Evolutionary conservation across 37 sponge, comb jelly and placozoan genomes (phyloP), one percentile per base, ranked within the genome.

Genomic region (Halisarca cf. caerulea): DNA sequence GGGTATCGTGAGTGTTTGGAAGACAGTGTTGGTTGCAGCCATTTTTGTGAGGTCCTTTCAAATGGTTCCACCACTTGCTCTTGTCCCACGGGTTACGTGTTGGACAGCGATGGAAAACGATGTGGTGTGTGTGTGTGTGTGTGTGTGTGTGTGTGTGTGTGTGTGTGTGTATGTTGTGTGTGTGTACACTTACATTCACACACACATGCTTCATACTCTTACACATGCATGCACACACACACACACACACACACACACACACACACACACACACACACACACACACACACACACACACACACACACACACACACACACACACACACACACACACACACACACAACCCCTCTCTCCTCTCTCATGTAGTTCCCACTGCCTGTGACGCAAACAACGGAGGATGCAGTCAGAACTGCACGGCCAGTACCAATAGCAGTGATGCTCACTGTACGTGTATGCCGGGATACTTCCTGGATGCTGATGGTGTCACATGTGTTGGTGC

Each of bases 381-480:
- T 59, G 64, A 37, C 9, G 20, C 30, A 8, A 39, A 59, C 44
- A 81, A 81, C 58, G 82, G 82, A 28, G 82, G 82, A 40, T 81
- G 82, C 40, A 37, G 41, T 34, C 82, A 81, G 82, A 81, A 28
- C 60, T 81, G 82, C 33, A 59, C n/a, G 1, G 21, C 60, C 60
- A 60, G 41, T 15, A 24, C 64, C 40, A 23, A 30, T 51, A 66
- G 80, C 42, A 43, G 45, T 4, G 59, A 59, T n/a, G 82, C 82
- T 5, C 27, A 47, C 42, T 87, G 88, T 57, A 33, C 47, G 24
- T 87, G 88, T 36, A 38, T 33, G 34, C 32, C 24, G 15, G 87
- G 81, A 28, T 87, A 71, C 33, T 25, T 81, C 20, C 60, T 81
- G 35, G 59, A 59, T 7, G 41, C 69, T 66, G 87, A 85, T 60